A percentile compares a stretch with the other conserved stretches of the same genome.
These are phyloP conservation scores for Synergus laeviventris DNA, from an alignment of 2,888 invertebrate species.

Conservation along the genomic window DNA sequence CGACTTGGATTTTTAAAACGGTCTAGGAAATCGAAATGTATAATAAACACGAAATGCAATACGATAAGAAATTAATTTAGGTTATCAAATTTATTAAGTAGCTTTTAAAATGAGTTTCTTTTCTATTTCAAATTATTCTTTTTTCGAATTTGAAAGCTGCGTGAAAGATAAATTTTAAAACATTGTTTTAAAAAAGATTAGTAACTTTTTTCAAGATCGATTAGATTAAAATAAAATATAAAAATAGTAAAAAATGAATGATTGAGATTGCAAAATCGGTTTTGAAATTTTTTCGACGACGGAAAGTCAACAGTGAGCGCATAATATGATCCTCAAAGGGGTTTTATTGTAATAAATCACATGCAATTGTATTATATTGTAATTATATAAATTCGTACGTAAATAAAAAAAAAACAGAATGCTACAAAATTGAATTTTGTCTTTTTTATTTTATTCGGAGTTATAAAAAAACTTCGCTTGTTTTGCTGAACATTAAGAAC, in stretches of 20 bases:
- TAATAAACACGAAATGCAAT: not conserved
- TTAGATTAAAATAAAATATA: too few relatives aligned
- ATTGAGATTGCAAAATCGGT: too few relatives aligned
- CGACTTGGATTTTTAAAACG: not conserved
- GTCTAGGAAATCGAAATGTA: not conserved
- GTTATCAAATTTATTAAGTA: not conserved
- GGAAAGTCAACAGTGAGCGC: not conserved
- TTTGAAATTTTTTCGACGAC: not conserved
- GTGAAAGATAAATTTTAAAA: too few relatives aligned
- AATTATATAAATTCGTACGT: conserved; percentile 17
- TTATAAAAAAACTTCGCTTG: not conserved
- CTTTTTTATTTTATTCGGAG: not conserved
- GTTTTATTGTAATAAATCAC: not conserved
- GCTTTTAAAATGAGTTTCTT: not conserved
- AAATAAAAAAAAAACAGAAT: not conserved
- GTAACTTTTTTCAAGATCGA: too few relatives aligned
- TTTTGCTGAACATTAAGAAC: not conserved
- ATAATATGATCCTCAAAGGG: not conserved
- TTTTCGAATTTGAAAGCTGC: too few relatives aligned
- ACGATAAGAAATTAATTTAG: not conserved
- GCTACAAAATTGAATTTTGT: not conserved
- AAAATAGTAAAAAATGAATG: too few relatives aligned
- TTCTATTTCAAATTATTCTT: not conserved
- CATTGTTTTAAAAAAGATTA: too few relatives aligned
- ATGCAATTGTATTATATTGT: conserved; percentile 9